Conservation (phyloP, 2,888 invertebrate species). For the Eupithecia subfuscata region DNA sequence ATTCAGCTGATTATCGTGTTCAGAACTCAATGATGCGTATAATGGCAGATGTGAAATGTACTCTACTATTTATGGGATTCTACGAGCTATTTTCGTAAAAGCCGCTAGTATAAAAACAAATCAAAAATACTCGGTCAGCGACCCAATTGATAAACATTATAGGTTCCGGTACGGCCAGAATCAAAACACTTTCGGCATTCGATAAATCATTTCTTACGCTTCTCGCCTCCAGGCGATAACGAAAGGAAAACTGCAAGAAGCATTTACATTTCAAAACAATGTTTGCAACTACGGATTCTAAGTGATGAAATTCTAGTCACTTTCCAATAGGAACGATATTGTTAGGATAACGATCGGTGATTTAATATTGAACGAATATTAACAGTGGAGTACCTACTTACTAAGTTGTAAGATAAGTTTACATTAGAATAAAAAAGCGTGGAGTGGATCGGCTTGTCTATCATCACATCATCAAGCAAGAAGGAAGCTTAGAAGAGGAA, state of each 20-base stretch:
- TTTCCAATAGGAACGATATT: neutral
- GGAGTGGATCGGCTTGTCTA: too few species aligned
- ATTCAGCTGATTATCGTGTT: neutral
- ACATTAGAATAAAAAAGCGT: neutral
- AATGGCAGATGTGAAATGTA: neutral
- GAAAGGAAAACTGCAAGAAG: slow-evolving; percentile 34
- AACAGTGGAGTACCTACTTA: neutral
- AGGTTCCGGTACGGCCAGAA: slow-evolving; percentile 26
- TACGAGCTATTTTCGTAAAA: slow-evolving; percentile 22
- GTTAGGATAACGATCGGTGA: neutral
- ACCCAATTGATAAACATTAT: slow-evolving; percentile 40
- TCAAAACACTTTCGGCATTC: slow-evolving; percentile 40
- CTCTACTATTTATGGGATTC: slow-evolving; percentile 10
- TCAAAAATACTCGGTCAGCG: slow-evolving; percentile 37
- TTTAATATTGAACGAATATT: neutral
- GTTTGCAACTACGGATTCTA: slow-evolving; percentile 33
- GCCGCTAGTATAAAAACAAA: slow-evolving; percentile 30
- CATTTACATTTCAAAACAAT: slow-evolving; percentile 47
- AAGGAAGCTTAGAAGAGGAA: too few species aligned
- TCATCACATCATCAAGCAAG: too few species aligned
- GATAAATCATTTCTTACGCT: slow-evolving; percentile 41
- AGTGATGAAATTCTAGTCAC: slow-evolving; percentile 22
- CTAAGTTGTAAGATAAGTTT: neutral
- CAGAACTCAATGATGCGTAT: neutral
- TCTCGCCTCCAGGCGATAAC: slow-evolving; percentile 39